These are phyloP conservation scores for Rhinoderma darwinii DNA, from an alignment of 2,113 vertebrate genomes.

Conservation along the genomic window DNA sequence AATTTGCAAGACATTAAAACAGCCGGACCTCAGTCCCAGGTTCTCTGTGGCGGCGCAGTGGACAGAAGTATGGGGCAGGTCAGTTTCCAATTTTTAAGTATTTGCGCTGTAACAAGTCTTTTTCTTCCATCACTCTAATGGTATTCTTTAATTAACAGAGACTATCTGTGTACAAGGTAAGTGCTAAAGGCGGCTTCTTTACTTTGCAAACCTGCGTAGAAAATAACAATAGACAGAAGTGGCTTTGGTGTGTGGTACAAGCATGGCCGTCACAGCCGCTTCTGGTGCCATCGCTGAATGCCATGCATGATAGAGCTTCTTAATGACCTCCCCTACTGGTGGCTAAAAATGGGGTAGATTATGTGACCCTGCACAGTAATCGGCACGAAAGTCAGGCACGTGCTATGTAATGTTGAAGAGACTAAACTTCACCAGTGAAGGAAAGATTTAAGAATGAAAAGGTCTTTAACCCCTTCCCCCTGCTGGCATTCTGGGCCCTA, in stretches of 20 bases:
- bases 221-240: constrained; percentile 56
- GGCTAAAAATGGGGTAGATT: not conserved
- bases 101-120: constrained; percentile 25
- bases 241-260: constrained; percentile 63
- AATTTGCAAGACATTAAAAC: constrained; percentile 97
- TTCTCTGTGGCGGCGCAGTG: constrained; percentile 83
- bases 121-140: constrained; percentile 68
- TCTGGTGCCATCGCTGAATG: constrained; percentile 61
- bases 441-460: not conserved
- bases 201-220: constrained; percentile 67
- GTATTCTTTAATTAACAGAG: constrained; percentile 83
- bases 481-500: too few species aligned
- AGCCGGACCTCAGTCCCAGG: constrained; percentile 93
- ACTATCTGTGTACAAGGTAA: constrained; percentile 83
- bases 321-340: constrained; percentile 46
- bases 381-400: not conserved
- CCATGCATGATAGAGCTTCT: constrained; percentile 71
- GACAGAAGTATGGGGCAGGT: constrained; percentile 92
- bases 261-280: constrained; percentile 64
- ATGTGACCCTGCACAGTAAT: not conserved
- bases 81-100: constrained; percentile 70
- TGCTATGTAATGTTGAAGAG: not conserved
- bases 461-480: too few species aligned
- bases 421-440: not conserved
- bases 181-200: constrained; percentile 72